Base-by-base conservation (phyloP, 53 echinoderm and acorn worm genomes). In the Zoroaster sp. region DNA sequence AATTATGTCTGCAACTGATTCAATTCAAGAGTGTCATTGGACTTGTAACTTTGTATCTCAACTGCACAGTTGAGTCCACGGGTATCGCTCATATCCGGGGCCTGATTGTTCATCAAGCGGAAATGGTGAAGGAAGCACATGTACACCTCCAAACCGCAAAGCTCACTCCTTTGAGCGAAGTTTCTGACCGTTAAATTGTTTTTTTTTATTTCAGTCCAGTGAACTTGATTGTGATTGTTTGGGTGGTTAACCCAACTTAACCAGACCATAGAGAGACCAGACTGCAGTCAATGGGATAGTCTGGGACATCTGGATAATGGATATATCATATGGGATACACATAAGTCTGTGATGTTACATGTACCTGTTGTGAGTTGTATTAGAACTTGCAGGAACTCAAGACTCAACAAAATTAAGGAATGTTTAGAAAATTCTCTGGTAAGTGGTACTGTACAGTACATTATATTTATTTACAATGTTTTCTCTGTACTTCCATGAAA, bases 331-430 rank as follows among this genome's bases (percentile, higher is more conserved):
- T n/a, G n/a, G n/a, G n/a, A n/a, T n/a, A n/a, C n/a, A n/a, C n/a
- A 73, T 0, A 41, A 79, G 55, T 54, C 52, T 10, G 21, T 55
- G 36, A 15, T 35, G 15, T 35, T 4, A 15, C 34, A 39, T 79
- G 55, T 55, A 79, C 38, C 55, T 79, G 79, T 71, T 71, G 71
- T 71, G 71, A 47, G 71, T 38, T 71, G 25, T 71, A 33, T 38
- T 4, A 7, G 17, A 71, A 33, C 35, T 36, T 35, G 6, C 11
- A 2, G 9, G 18, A 71, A 71, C 28, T 25, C 63, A 3, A 59
- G 63, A 59, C 63, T 59, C 63, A 59, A 59, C 28, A 59, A 59
- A 25, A n/a, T n/a, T n/a, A n/a, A n/a, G n/a, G n/a, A n/a, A n/a
- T n/a, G n/a, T n/a, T n/a, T n/a, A n/a, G n/a, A n/a, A n/a, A n/a